Evolutionary conservation across 2,113 vertebrate genomes (phyloP).

Genomic region (Tichodroma muraria): DNA sequence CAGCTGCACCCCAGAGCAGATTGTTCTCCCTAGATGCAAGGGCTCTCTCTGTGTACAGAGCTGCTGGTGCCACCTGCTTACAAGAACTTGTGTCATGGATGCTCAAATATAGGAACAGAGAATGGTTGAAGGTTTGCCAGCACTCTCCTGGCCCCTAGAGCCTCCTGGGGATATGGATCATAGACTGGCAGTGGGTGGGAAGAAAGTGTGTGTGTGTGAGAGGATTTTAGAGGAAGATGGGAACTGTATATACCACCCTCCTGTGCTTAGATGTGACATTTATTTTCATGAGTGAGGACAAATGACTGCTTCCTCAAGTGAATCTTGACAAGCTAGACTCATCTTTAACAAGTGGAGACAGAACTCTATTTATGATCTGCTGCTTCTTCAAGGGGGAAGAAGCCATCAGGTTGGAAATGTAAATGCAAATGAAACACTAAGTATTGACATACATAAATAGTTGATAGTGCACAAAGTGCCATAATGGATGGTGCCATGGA

Average conservation of each 20-base stretch:
- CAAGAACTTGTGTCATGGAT: neutral
- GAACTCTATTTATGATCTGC: conserved; percentile 57
- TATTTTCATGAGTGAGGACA: conserved; percentile 59
- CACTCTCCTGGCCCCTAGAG: neutral
- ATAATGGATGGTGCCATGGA: conserved; percentile 29
- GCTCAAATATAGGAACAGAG: neutral
- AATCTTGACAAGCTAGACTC: conserved; percentile 60
- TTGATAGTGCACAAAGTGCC: conserved; percentile 46
- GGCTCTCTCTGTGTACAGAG: neutral
- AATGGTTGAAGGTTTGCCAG: neutral
- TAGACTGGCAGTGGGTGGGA: neutral
- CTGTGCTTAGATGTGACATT: conserved; percentile 47
- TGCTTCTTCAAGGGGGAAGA: conserved; percentile 39
- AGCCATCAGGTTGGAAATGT: conserved; percentile 42
- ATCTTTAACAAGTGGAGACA: conserved; percentile 55
- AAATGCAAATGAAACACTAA: conserved; percentile 54
- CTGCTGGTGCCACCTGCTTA: neutral
- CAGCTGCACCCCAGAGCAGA: neutral
- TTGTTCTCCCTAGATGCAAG: neutral
- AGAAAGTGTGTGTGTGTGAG: neutral
- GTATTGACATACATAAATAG: conserved; percentile 64
- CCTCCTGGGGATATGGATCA: neutral
- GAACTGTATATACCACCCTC: conserved; percentile 35
- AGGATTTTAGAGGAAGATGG: conserved; percentile 16
- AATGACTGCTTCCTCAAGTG: conserved; percentile 58